These are phyloP conservation scores for Ochlodes sylvanus DNA, from an alignment of 2,888 invertebrate species.

Conservation along the genomic window DNA sequence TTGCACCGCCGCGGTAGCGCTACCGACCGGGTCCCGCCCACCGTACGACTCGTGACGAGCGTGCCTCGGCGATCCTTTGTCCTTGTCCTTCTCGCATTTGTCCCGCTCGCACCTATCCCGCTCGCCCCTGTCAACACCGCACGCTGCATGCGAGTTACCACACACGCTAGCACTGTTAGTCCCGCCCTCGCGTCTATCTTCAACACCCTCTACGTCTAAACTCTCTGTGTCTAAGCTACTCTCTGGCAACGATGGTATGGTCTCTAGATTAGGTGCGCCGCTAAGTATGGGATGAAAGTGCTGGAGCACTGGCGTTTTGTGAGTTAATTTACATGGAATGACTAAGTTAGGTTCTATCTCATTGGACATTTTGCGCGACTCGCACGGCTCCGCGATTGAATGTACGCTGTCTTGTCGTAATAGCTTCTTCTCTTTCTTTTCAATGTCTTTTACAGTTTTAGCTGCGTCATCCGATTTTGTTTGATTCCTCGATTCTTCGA, in stretches of 20 bases:
- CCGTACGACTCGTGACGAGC: conserved; percentile 85
- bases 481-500: conserved; percentile 59
- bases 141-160: conserved; percentile 84
- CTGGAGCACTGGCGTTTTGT: conserved; percentile 62
- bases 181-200: conserved; percentile 44
- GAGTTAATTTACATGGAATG: conserved; percentile 59
- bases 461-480: conserved; percentile 38
- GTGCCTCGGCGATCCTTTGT: conserved; percentile 75
- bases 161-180: conserved; percentile 82
- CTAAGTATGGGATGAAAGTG: conserved; percentile 72
- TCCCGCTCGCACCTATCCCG: conserved; percentile 71
- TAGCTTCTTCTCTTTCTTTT: conserved; percentile 57
- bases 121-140: conserved; percentile 76
- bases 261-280: conserved; percentile 65
- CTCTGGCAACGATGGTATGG: conserved; percentile 76
- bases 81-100: conserved; percentile 57
- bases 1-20: conserved; percentile 56
- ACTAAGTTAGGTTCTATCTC: conserved; percentile 54
- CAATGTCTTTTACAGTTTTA: conserved; percentile 36
- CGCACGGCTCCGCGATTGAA: conserved; percentile 53
- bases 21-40: conserved; percentile 66
- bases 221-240: conserved; percentile 66
- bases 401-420: conserved; percentile 70
- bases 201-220: conserved; percentile 64
- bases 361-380: conserved; percentile 70